A percentile compares a stretch with the other conserved stretches of the same genome.
These are phyloP conservation scores for Masticophis lateralis DNA, from an alignment of 2,797 vertebrate species.

Conservation along the genomic window DNA sequence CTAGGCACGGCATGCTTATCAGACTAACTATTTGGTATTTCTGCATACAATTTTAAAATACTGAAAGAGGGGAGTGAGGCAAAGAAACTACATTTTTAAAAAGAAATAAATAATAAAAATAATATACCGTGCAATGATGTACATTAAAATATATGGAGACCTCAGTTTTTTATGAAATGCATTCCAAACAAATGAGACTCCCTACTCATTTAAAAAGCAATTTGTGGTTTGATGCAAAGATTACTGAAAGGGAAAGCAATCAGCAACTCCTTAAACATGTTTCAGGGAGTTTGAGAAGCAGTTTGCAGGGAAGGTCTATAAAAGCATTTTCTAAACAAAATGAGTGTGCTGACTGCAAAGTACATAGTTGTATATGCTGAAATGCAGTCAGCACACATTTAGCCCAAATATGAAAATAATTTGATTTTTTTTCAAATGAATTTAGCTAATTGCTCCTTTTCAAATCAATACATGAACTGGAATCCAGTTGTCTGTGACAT, in stretches of 20 bases:
- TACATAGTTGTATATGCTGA: not conserved
- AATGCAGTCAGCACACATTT: not conserved
- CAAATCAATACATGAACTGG: not conserved
- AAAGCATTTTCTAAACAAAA: not conserved
- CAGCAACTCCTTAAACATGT: not conserved
- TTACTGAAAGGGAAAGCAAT: not conserved
- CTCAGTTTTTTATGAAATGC: not conserved
- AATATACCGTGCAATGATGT: not conserved
- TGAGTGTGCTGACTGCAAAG: not conserved
- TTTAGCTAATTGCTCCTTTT: not conserved
- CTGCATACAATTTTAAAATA: not conserved
- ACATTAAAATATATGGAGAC: not conserved
- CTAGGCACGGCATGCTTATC: not conserved
- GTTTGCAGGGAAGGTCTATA: not conserved
- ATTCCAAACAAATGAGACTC: not conserved
- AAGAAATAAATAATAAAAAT: not conserved
- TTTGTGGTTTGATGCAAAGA: not conserved
- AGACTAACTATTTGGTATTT: not conserved
- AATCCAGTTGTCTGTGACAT: not conserved
- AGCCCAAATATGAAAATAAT: not conserved
- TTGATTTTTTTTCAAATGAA: not conserved
- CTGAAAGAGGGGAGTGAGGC: not conserved
- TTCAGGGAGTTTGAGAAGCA: not conserved
- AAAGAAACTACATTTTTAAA: not conserved
- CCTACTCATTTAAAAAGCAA: not conserved